Evolutionary conservation across 1,140 invertebrate species (phyloP).

Genomic region (Drosophila sulfurigaster): DNA sequence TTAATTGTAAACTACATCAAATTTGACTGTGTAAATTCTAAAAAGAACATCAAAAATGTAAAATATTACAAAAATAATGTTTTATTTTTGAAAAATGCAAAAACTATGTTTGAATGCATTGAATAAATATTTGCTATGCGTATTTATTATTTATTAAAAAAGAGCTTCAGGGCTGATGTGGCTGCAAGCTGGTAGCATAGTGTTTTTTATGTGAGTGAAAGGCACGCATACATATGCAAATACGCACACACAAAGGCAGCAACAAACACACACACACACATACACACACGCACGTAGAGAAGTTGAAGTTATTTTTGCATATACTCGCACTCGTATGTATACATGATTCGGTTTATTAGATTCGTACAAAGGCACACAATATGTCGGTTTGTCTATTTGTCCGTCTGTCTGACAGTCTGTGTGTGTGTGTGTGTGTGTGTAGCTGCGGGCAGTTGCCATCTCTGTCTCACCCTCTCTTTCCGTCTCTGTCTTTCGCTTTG

Average conservation of each 20-base stretch:
- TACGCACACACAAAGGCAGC: constrained; percentile 18
- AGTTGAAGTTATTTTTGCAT: constrained; percentile 76
- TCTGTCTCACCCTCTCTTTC: constrained; percentile 4
- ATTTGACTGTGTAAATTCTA: too few species aligned
- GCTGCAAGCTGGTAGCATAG: constrained; percentile 1
- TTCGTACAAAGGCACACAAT: constrained; percentile 78
- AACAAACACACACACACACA: constrained; percentile 34
- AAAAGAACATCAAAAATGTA: too few species aligned
- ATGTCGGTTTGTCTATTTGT: constrained; percentile 53
- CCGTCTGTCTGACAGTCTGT: constrained; percentile 27
- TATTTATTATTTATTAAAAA: neutral
- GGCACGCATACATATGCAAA: constrained; percentile 49
- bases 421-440: constrained; percentile 23
- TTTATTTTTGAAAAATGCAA: too few species aligned
- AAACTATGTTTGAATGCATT: too few species aligned
- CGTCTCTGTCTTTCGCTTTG: neutral
- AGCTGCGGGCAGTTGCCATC: constrained; percentile 50
- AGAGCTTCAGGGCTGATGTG: too few species aligned
- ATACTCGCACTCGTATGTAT: constrained; percentile 49
- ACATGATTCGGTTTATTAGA: constrained; percentile 80
- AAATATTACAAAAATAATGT: too few species aligned
- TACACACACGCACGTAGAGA: constrained; percentile 5
- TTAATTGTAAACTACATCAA: too few species aligned
- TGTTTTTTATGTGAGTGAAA: constrained; percentile 23
- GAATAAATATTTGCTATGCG: neutral